Evolutionary conservation across 92 coral and sea anemone species (phyloP).

Genomic region (Phenganax subtilis): DNA sequence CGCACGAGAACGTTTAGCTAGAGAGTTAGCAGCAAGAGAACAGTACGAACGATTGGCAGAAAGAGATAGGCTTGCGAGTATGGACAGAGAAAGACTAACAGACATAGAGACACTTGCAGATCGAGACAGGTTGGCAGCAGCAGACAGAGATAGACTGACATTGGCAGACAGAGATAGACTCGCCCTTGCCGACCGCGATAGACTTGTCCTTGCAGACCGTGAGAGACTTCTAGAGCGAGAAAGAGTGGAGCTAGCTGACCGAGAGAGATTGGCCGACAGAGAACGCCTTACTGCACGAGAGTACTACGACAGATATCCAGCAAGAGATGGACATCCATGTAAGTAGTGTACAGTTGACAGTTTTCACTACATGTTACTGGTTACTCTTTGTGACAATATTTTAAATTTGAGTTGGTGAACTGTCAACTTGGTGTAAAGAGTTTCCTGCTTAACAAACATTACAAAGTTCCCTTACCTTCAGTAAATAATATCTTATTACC

Average conservation of each 20-base stretch:
- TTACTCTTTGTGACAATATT: too few species aligned
- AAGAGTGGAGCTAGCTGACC: background rate
- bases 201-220: background rate
- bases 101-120: background rate
- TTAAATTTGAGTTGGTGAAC: too few species aligned
- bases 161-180: background rate
- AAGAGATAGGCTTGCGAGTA: constrained; percentile 4
- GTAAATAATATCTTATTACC: background rate
- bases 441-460: background rate
- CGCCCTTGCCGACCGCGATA: background rate
- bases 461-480: background rate
- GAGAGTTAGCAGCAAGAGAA: background rate
- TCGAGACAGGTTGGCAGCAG: constrained; percentile 1
- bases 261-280: constrained; percentile 5
- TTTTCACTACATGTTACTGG: background rate
- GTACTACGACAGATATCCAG: constrained; percentile 7
- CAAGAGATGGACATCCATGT: background rate
- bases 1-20: constrained; percentile 9
- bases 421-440: too few species aligned
- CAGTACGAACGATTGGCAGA: background rate
- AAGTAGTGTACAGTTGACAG: constrained; percentile 2
- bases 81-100: background rate
- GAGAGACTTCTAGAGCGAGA: background rate
- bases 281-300: constrained; percentile 12
- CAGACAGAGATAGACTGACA: background rate